Evolutionary conservation across 2,113 vertebrate genomes (phyloP).

Genomic region (Rhineura floridana): DNA sequence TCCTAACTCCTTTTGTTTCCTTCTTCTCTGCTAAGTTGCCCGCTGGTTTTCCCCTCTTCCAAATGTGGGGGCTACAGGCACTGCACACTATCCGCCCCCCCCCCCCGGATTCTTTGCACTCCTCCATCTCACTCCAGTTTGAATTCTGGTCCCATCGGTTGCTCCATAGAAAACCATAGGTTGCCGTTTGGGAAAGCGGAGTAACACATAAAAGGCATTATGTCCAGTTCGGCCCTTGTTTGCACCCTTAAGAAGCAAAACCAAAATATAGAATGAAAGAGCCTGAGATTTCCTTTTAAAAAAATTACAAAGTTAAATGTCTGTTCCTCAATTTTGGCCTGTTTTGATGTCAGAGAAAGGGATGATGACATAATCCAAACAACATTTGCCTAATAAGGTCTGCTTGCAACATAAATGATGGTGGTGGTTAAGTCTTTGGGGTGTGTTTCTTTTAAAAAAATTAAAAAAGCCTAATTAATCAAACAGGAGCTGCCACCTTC

Average conservation of each 20-base stretch:
- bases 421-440: background rate
- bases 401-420: background rate
- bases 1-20: no score
- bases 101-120: no score
- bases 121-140: no score
- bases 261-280: background rate
- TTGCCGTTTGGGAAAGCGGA: no score
- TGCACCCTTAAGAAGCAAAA: background rate
- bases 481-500: constrained; percentile 42
- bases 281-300: no score
- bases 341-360: background rate
- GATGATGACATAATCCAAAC: background rate
- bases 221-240: background rate
- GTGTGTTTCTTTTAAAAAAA: background rate
- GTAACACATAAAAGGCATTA: no score
- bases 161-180: no score
- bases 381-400: background rate
- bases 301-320: background rate
- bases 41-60: no score
- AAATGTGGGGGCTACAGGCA: no score
- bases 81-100: no score
- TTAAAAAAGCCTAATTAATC: constrained; percentile 37
- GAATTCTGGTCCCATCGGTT: no score
- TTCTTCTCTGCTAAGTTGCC: no score
- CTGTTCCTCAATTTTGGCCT: background rate